These are phyloP conservation scores for Petaurus breviceps DNA, from an alignment of 2,113 vertebrate species.

Conservation along the genomic window DNA sequence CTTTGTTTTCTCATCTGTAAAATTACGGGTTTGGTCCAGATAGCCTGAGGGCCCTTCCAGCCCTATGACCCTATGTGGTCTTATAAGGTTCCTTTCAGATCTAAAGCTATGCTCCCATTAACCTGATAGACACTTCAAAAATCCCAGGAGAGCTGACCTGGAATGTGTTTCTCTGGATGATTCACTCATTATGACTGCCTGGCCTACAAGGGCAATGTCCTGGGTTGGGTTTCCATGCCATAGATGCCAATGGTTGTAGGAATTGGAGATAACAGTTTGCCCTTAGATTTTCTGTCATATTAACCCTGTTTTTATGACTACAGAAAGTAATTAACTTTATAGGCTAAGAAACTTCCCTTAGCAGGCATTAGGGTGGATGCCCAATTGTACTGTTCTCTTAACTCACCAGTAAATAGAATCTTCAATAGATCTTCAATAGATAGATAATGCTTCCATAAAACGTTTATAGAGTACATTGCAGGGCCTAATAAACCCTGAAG, in stretches of 20 bases:
- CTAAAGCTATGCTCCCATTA: neutral
- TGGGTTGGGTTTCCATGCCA: neutral
- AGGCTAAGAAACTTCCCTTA: neutral
- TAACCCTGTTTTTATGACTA: neutral
- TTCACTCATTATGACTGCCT: neutral
- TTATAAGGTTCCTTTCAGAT: neutral
- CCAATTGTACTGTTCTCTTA: neutral
- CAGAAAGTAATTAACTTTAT: neutral
- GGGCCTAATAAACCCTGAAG: neutral
- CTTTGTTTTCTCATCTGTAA: neutral
- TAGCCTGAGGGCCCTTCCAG: neutral
- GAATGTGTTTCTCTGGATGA: neutral
- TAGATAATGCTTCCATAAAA: fast-evolving
- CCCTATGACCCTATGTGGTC: neutral
- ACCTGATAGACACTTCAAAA: neutral
- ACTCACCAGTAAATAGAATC: neutral
- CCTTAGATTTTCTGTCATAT: neutral
- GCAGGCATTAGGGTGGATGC: neutral
- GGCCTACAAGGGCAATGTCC: neutral
- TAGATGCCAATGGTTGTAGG: neutral
- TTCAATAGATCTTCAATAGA: fast-evolving
- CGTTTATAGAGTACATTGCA: neutral
- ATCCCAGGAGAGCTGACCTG: neutral
- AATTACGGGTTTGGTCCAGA: neutral
- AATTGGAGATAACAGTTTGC: neutral